These are phyloP conservation scores for Gambelia wislizenii DNA, from an alignment of 2,797 vertebrate genomes.

Conservation along the genomic window DNA sequence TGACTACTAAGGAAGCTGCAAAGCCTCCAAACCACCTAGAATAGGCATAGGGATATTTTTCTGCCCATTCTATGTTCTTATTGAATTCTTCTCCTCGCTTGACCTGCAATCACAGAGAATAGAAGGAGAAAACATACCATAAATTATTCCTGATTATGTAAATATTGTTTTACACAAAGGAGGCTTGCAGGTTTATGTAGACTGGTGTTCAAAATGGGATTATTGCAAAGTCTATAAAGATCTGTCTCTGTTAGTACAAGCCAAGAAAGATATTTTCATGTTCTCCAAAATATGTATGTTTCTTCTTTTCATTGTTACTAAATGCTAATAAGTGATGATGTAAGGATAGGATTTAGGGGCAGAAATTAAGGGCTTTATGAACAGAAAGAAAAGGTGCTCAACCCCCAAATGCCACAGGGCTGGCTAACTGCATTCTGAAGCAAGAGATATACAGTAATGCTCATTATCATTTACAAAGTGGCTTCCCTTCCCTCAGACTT, in stretches of 20 bases:
- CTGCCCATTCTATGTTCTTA: conserved; percentile 61
- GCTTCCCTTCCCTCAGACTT: not conserved
- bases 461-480: not conserved
- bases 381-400: not conserved
- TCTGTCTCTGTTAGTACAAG: not conserved
- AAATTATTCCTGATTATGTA: not conserved
- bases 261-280: not conserved
- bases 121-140: not conserved
- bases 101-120: conserved; percentile 44
- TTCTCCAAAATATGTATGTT: not conserved
- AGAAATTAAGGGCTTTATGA: not conserved
- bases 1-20: conserved; percentile 75
- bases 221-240: not conserved
- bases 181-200: not conserved
- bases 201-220: not conserved
- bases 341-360: not conserved
- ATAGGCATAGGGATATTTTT: conserved; percentile 81
- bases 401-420: not conserved
- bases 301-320: not conserved
- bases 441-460: not conserved
- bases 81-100: conserved; percentile 74
- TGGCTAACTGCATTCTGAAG: not conserved
- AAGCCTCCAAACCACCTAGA: conserved; percentile 84
- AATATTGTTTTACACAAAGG: not conserved
- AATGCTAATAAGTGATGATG: not conserved